Percentiles rank a stretch among this genome's conserved stretches.
phyloP scores from a whole-genome alignment of 2,888 invertebrate species.

The Cataglyphis livida region DNA sequence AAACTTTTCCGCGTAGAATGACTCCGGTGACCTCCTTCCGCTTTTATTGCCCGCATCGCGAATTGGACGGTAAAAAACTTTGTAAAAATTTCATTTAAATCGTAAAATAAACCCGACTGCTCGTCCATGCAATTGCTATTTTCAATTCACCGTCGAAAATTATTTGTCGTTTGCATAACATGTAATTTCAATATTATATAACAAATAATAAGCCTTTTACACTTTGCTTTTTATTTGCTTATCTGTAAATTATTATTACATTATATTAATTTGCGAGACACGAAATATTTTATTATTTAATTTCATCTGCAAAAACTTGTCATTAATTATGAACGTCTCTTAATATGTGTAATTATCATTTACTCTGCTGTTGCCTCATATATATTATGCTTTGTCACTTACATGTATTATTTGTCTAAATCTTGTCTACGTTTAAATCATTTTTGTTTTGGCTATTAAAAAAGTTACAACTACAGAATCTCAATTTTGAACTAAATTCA shows the following conservation, averaged over 20 bases:
- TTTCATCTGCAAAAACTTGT: not conserved
- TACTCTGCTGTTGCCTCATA: not conserved
- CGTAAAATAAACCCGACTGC: conserved; percentile 20
- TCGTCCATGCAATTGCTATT: conserved; percentile 21
- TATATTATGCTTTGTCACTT: not conserved
- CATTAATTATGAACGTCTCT: not conserved
- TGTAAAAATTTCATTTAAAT: conserved; percentile 63
- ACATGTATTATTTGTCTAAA: too few relatives aligned
- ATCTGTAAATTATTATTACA: not conserved
- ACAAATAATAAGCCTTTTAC: conserved; percentile 14
- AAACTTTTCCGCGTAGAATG: conserved; percentile 58
- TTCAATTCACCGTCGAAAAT: conserved; percentile 26
- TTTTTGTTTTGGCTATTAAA: not conserved
- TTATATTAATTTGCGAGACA: not conserved
- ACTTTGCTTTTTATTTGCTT: not conserved
- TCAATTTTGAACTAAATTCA: not conserved
- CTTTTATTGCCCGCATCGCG: conserved; percentile 62
- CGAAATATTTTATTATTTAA: not conserved
- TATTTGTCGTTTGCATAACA: conserved; percentile 17
- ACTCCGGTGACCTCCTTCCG: conserved; percentile 58
- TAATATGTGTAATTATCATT: not conserved
- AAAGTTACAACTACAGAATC: not conserved
- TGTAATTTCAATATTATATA: conserved; percentile 34
- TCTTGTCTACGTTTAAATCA: not conserved
- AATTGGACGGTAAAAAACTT: conserved; percentile 51